These are phyloP conservation scores for Papilio helenus DNA, from an alignment of 1,140 invertebrate species.

Conservation along the genomic window DNA sequence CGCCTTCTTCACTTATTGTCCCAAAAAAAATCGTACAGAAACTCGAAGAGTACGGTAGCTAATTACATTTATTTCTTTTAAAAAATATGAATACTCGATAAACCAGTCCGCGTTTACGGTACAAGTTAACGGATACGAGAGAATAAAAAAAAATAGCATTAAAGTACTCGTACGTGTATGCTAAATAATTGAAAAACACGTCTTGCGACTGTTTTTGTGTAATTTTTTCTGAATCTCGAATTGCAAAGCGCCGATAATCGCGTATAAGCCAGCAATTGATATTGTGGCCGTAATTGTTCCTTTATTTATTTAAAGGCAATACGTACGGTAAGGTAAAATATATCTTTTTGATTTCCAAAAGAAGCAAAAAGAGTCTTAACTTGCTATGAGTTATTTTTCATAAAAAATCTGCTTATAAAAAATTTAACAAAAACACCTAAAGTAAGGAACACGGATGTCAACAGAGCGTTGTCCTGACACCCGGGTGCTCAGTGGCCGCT, in stretches of 20 bases:
- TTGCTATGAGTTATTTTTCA: too few species aligned
- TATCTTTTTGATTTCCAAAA: too few species aligned
- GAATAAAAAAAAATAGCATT: conserved; percentile 45
- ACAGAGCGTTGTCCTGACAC: background rate
- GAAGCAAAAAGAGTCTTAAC: background rate
- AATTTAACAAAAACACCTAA: conserved; percentile 2
- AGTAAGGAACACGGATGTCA: conserved; percentile 24
- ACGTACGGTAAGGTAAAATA: too few species aligned
- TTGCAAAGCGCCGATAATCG: background rate
- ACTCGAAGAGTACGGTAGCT: background rate
- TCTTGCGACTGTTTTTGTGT: background rate
- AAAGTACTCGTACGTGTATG: conserved; percentile 25
- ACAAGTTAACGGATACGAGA: conserved; percentile 49
- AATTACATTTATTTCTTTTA: background rate
- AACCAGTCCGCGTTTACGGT: conserved; percentile 51
- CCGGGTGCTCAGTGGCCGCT: conserved; percentile 28
- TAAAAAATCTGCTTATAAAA: too few species aligned
- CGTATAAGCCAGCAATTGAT: background rate
- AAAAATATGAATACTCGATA: conserved; percentile 15
- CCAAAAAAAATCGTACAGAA: background rate
- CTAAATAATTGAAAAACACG: conserved; percentile 40
- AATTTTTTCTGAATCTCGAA: background rate
- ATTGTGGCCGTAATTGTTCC: background rate
- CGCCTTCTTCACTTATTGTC: background rate
- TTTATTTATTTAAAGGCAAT: background rate